These are phyloP conservation scores for Drosophila leonis DNA, from an alignment of 2,888 invertebrate genomes.

Conservation along the genomic window DNA sequence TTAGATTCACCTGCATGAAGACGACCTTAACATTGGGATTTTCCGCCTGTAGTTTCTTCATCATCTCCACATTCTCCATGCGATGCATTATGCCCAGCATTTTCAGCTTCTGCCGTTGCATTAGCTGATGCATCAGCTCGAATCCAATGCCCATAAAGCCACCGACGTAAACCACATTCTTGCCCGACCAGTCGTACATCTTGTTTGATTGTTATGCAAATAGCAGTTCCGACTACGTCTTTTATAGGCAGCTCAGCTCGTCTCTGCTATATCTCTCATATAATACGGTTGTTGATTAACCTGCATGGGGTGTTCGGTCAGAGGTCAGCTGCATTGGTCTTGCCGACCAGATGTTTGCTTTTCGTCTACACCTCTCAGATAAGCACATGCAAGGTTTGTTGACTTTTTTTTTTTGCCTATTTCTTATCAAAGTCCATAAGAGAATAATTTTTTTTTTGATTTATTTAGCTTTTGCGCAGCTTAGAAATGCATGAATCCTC, in stretches of 20 bases:
- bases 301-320: background rate
- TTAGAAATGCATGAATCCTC: conserved; percentile 1
- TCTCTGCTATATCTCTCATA: conserved; percentile 7
- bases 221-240: conserved; percentile 5
- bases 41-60: conserved; percentile 79
- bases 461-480: background rate
- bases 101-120: conserved; percentile 79
- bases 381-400: background rate
- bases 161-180: conserved; percentile 82
- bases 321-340: conserved; percentile 14
- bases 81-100: conserved; percentile 78
- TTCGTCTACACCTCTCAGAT: background rate
- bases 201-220: conserved; percentile 17
- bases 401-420: background rate
- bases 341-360: conserved; percentile 19
- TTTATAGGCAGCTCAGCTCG: conserved; percentile 18
- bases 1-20: conserved; percentile 80
- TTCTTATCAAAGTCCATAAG: conserved; percentile 31
- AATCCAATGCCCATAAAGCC: conserved; percentile 81
- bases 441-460: background rate
- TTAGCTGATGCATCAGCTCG: conserved; percentile 78
- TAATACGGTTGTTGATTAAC: background rate
- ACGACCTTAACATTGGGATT: conserved; percentile 69
- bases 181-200: conserved; percentile 82
- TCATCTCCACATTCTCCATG: conserved; percentile 82